A percentile compares a stretch with the other conserved stretches of the same genome.
phyloP scores from a whole-genome alignment of 2,797 vertebrate genomes.

The Rhinogobio ventralis region DNA sequence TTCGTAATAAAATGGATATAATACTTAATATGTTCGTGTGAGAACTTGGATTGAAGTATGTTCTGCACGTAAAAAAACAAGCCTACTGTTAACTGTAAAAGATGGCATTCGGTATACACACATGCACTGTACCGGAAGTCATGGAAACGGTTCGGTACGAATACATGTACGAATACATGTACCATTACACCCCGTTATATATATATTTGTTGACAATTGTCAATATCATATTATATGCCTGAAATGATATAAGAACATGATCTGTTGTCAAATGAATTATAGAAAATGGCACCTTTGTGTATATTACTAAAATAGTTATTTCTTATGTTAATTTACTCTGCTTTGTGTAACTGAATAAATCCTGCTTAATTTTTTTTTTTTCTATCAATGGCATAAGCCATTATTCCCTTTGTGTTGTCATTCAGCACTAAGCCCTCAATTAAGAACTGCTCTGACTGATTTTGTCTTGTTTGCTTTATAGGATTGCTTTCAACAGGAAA shows the following conservation, averaged over 20 bases:
- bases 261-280: background rate
- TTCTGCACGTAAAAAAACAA: too few species aligned
- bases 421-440: conserved; percentile 47
- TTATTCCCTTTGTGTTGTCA: conserved; percentile 44
- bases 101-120: too few species aligned
- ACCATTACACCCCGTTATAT: too few species aligned
- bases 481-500: conserved; percentile 36
- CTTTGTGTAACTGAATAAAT: conserved; percentile 26
- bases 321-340: background rate
- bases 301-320: background rate
- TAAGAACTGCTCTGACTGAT: conserved; percentile 49
- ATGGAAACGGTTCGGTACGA: too few species aligned
- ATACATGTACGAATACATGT: too few species aligned
- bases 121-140: too few species aligned
- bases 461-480: conserved; percentile 30
- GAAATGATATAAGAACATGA: background rate
- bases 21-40: too few species aligned
- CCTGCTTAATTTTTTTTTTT: background rate
- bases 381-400: conserved; percentile 25
- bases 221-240: background rate
- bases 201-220: too few species aligned
- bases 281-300: background rate
- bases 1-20: too few species aligned
- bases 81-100: too few species aligned
- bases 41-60: too few species aligned